These are phyloP conservation scores for Marcusenius ussheri DNA, from an alignment of 2,113 vertebrate species.

Conservation along the genomic window DNA sequence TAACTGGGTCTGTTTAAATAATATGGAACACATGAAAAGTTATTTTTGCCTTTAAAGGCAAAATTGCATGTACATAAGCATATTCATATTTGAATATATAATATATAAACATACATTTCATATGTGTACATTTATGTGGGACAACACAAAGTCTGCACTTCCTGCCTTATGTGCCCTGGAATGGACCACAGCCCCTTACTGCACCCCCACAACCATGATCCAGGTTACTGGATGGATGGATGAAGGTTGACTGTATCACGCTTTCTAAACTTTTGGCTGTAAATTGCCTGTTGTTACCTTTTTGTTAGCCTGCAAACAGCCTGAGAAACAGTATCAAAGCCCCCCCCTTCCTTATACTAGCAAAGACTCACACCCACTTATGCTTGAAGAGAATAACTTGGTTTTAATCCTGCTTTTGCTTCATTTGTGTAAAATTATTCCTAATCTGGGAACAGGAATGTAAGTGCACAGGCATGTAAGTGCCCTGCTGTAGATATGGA, in stretches of 20 bases:
- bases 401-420: not conserved
- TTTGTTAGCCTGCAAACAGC: not conserved
- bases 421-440: not conserved
- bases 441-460: not conserved
- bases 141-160: not conserved
- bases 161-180: not conserved
- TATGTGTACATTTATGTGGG: not conserved
- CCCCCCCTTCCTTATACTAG: not conserved
- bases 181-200: not conserved
- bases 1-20: not conserved
- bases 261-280: not conserved
- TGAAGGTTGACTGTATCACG: not conserved
- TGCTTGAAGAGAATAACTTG: not conserved
- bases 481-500: not conserved
- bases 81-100: not conserved
- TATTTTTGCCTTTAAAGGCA: not conserved
- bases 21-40: not conserved
- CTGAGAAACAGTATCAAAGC: not conserved
- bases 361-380: not conserved
- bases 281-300: not conserved
- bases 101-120: not conserved
- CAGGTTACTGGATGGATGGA: not conserved
- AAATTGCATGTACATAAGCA: not conserved
- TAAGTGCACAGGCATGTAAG: not conserved
- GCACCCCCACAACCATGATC: not conserved